phyloP scores from a whole-genome alignment of 2,113 vertebrate species.

The Pogonocichla stellata region DNA sequence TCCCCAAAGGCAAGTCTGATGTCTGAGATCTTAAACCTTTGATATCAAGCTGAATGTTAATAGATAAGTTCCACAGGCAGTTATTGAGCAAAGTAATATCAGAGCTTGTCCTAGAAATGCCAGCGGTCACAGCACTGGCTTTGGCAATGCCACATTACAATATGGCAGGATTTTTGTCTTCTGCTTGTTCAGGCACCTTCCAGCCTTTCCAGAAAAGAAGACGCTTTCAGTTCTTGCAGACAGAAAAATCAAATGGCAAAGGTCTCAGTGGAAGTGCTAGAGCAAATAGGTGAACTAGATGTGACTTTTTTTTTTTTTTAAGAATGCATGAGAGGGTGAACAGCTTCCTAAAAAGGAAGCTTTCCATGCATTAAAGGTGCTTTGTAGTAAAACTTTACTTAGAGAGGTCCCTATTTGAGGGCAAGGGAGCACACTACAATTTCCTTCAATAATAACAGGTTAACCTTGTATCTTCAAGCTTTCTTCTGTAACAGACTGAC shows the following conservation, averaged over 20 bases:
- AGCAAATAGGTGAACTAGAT: neutral
- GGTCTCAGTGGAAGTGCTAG: neutral
- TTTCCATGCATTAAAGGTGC: neutral
- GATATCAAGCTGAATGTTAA: neutral
- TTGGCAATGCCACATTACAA: neutral
- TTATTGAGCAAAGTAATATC: neutral
- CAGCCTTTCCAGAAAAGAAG: neutral
- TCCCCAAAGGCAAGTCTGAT: neutral
- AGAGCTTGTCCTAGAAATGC: neutral
- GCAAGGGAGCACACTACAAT: neutral
- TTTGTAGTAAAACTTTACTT: neutral
- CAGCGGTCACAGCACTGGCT: neutral
- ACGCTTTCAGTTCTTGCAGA: neutral
- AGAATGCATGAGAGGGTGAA: accelerated
- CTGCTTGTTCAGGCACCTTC: neutral
- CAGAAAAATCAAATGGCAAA: neutral
- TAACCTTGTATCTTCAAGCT: neutral
- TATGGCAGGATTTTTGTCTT: neutral
- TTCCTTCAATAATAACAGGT: neutral
- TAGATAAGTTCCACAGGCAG: neutral
- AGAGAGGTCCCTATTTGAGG: neutral
- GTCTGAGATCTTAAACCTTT: neutral
- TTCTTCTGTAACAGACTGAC: neutral
- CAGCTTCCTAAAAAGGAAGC: neutral
- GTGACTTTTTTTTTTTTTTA: neutral